phyloP scores from a whole-genome alignment of 1,140 invertebrate species.

The Eciton burchellii region DNA sequence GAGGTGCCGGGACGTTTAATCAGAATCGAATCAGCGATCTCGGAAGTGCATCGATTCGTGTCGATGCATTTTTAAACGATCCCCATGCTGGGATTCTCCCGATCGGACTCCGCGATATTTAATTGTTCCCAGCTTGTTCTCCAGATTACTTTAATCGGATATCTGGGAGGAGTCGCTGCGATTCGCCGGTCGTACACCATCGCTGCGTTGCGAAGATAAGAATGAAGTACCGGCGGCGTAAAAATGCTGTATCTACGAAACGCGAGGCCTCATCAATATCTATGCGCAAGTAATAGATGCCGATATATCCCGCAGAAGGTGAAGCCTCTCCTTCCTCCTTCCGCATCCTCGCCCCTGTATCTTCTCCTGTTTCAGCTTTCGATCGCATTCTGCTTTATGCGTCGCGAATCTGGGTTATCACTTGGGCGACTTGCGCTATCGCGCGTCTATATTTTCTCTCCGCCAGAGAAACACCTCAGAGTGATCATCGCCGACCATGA shows the following conservation, averaged over 20 bases:
- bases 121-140: no score
- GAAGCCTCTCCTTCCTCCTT: conserved; percentile 1
- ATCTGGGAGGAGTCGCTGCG: no score
- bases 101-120: no score
- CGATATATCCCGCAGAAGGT: conserved; percentile 44
- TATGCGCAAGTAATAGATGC: conserved; percentile 50
- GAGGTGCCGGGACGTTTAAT: conserved; percentile 19
- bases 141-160: no score
- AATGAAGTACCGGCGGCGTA: conserved; percentile 34
- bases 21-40: conserved; percentile 22
- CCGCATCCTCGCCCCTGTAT: background rate
- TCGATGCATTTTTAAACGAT: background rate
- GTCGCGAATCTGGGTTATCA: conserved; percentile 60
- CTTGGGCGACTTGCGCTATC: conserved; percentile 37
- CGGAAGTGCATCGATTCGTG: background rate
- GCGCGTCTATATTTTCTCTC: conserved; percentile 42
- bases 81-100: no score
- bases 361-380: conserved; percentile 60
- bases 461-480: conserved; percentile 6
- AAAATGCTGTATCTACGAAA: conserved; percentile 47
- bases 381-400: conserved; percentile 56
- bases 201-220: conserved; percentile 8
- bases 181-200: no score
- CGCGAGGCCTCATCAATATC: conserved; percentile 40
- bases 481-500: background rate